Percentiles rank a stretch among this genome's conserved stretches.
These are phyloP conservation scores for Palythoa grandiflora DNA, from an alignment of 92 coral and sea anemone species.

Conservation along the genomic window DNA sequence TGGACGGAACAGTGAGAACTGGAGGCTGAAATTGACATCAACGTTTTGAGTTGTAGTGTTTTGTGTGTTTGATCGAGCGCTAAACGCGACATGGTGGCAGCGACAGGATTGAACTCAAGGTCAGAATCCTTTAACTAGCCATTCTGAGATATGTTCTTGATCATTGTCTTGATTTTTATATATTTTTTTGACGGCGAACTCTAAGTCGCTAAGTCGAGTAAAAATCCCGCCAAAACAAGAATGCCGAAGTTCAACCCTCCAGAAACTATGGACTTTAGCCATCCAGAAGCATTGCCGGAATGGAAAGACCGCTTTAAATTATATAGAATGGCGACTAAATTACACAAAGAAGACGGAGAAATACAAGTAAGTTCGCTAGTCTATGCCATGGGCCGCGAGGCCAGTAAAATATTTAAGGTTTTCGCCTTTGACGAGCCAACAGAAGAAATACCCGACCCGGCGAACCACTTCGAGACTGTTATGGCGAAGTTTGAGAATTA, in stretches of 20 bases:
- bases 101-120: too few relatives aligned
- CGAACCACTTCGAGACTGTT: not conserved
- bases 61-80: too few relatives aligned
- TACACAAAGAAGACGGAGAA: not conserved
- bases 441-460: not conserved
- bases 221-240: too few relatives aligned
- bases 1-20: too few relatives aligned
- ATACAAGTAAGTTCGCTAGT: not conserved
- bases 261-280: not conserved
- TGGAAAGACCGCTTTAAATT: not conserved
- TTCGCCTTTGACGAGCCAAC: slow-evolving; percentile 10
- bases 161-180: too few relatives aligned
- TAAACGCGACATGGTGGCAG: too few relatives aligned
- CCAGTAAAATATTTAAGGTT: not conserved
- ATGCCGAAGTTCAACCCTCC: slow-evolving; percentile 31
- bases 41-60: too few relatives aligned
- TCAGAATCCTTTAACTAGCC: too few relatives aligned
- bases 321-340: slow-evolving; percentile 5
- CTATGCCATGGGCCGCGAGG: slow-evolving; percentile 20
- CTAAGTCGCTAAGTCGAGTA: too few relatives aligned
- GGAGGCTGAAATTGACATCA: too few relatives aligned
- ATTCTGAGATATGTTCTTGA: too few relatives aligned
- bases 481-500: not conserved
- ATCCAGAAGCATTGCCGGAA: not conserved
- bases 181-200: too few relatives aligned